Base-by-base conservation (phyloP, 2,113 vertebrate genomes). In the Brachypteracias leptosomus region DNA sequence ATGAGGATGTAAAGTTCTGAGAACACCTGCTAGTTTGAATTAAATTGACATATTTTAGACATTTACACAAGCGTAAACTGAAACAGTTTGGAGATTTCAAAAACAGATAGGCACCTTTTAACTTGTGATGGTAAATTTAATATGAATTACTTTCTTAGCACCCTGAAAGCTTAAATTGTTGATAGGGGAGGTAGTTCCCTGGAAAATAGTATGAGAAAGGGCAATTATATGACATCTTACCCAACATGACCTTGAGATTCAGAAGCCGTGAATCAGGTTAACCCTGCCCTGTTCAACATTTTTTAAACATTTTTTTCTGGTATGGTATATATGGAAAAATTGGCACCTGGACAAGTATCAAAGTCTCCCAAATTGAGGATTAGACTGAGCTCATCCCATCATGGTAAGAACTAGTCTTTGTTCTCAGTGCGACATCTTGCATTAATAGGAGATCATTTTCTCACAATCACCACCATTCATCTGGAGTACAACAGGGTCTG, bases 391-490 rank as follows among this genome's bases (percentile, higher is more conserved):
- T 98, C 98, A 98, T 98, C 98, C 96, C 96, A 95, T 98, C 97
- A 81, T 96, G 92, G 96, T 96, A 96, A 98, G 98, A 98, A 97
- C 84, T 88, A 90, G 94, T 89, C 98, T 98, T 98, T 98, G 98
- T 98, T 98, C 97, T 46, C 96, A 95, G 89, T 65, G 89, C 97
- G 97, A 96, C 96, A 91, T 97, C 97, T 97, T 92, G 95, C 97
- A 93, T 96, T 96, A 96, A 96, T 61, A 93, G 95, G 95, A 98
- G 98, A 98, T 97, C 96, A 92, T 96, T 97, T 98, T 97, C 97
- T 96, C 97, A 98, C 98, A 98, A 98, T 98, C 97, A 97, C 82
- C 8, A 16, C 98, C 97, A 98, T 98, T 98, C 98, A 98, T 98
- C 93, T 97, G 81, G 81, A 96, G 96, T 95, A 95, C 93, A 94